These are phyloP conservation scores for Phortica variegata DNA, from an alignment of 1,140 invertebrate genomes.

Conservation along the genomic window DNA sequence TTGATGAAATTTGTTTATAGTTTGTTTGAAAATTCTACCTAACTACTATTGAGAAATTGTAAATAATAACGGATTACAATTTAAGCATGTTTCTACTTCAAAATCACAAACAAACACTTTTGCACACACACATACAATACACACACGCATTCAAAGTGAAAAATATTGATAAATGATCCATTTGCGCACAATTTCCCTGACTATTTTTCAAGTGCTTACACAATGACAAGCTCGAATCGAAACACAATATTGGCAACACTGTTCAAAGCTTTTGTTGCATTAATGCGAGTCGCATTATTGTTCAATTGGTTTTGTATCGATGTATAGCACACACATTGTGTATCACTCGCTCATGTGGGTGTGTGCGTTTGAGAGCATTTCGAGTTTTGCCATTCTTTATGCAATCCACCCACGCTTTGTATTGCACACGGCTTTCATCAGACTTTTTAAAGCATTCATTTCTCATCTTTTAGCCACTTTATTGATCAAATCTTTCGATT, in stretches of 20 bases:
- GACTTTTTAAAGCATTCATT: too few species aligned
- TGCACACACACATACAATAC: neutral
- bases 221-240: too few species aligned
- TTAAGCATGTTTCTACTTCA: conserved; percentile 6
- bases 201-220: too few species aligned
- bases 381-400: too few species aligned
- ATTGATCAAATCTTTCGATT: too few species aligned
- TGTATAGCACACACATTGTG: neutral
- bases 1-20: too few species aligned
- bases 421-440: too few species aligned
- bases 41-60: conserved; percentile 21
- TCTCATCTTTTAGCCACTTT: too few species aligned
- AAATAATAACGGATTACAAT: conserved; percentile 37
- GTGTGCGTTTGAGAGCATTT: too few species aligned
- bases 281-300: conserved; percentile 8
- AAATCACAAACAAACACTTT: neutral
- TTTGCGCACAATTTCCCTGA: conserved; percentile 36
- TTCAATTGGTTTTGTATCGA: conserved; percentile 1
- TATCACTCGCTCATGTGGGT: neutral
- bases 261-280: conserved; percentile 1
- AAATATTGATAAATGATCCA: conserved; percentile 46
- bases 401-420: too few species aligned
- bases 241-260: too few species aligned
- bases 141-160: conserved; percentile 15
- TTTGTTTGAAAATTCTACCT: too few species aligned